Evolutionary conservation across 2,888 invertebrate species (phyloP).

Genomic region (Panopea generosa): DNA sequence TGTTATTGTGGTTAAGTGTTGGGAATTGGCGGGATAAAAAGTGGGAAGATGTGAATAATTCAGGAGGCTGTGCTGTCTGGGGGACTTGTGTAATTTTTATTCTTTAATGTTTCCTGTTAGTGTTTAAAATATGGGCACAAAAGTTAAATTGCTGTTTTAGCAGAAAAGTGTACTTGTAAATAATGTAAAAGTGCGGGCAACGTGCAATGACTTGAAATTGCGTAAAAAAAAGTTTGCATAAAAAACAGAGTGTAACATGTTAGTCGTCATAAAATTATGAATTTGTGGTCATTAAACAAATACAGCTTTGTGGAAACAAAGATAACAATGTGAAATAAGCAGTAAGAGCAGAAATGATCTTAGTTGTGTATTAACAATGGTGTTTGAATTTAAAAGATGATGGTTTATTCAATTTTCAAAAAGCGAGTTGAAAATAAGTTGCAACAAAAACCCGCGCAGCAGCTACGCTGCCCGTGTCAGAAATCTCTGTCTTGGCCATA

Average conservation of each 20-base stretch:
- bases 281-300: too few relatives aligned
- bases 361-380: too few relatives aligned
- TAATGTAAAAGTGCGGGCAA: constrained; percentile 25
- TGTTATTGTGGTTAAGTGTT: constrained; percentile 2
- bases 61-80: neutral
- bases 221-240: neutral
- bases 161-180: neutral
- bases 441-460: neutral
- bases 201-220: constrained; percentile 43
- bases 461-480: constrained; percentile 23
- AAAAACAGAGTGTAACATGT: neutral
- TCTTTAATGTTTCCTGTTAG: too few relatives aligned
- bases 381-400: too few relatives aligned
- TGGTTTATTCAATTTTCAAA: constrained; percentile 34
- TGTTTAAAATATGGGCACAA: too few relatives aligned
- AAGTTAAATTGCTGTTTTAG: neutral
- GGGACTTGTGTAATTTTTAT: neutral
- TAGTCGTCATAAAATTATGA: too few relatives aligned
- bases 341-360: too few relatives aligned
- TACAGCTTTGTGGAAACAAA: too few relatives aligned
- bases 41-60: neutral
- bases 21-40: constrained; percentile 15
- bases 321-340: too few relatives aligned
- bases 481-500: constrained; percentile 51
- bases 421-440: constrained; percentile 1